These are phyloP conservation scores for Trichosurus vulpecula DNA, from an alignment of 2,797 vertebrate genomes.

Conservation along the genomic window DNA sequence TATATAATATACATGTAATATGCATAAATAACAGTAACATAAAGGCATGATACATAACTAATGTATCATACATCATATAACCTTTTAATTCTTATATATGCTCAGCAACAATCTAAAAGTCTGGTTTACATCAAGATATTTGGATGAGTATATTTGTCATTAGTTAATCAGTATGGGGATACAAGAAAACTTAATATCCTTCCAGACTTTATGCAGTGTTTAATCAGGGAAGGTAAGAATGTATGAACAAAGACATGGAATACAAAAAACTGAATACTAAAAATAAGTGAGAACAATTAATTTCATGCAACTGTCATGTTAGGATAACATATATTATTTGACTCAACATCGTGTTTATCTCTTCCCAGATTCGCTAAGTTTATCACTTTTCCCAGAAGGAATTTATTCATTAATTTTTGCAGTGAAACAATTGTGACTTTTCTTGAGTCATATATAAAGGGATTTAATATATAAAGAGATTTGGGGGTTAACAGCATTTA, in stretches of 20 bases:
- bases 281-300: background rate
- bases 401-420: constrained; percentile 1
- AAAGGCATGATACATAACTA: background rate
- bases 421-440: background rate
- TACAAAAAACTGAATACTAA: constrained; percentile 13
- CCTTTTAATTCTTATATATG: background rate
- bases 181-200: background rate
- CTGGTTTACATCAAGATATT: background rate
- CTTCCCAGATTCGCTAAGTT: constrained; percentile 8
- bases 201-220: background rate
- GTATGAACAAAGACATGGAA: background rate
- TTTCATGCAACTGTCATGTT: background rate
- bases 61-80: background rate
- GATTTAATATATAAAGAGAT: background rate
- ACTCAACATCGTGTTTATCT: background rate
- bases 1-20: background rate
- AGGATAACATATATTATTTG: constrained; percentile 15
- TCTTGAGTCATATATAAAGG: background rate
- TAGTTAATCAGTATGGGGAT: background rate
- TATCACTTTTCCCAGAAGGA: constrained; percentile 6
- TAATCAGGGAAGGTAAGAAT: background rate
- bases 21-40: background rate
- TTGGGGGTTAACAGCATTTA: background rate
- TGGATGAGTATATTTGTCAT: background rate
- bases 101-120: background rate